Base-by-base conservation (phyloP, 2,888 invertebrate genomes). In the Lithophane semibrunnea region DNA sequence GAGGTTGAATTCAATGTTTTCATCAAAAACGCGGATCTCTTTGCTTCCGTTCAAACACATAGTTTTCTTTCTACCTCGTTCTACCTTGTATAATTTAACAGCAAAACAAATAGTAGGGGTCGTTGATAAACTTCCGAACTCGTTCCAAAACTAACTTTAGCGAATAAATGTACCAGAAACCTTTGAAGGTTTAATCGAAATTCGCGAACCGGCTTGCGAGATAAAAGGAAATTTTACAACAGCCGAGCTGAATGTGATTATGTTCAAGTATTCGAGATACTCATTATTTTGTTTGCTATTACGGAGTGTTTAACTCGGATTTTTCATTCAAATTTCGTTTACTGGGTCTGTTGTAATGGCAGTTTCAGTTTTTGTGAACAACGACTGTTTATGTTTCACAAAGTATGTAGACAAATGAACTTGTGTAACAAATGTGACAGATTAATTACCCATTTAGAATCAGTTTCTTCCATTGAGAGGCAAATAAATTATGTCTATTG, bases 111-210 rank as follows among this genome's bases (percentile, higher is more conserved):
- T 90, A 78, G 94, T 94, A 93, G 80, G 90, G 88, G 79, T 78
- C 60, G 75, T 80, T 82, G 88, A 89, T 90, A 91, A 93, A 92
- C 91, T 93, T 91, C 84, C 82, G 79, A 94, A 94, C 92, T 94
- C 92, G 90, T 90, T 93, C 88, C 85, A 56, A 90, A 94, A 92
- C 93, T 92, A 93, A 94, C 92, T 94, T 94, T 84, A 85, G 83
- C 87, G 92, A 94, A 94, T 94, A 94, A 95, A 95, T 95, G 94
- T 94, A 94, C 90, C 93, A 92, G 94, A 94, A 94, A 94, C 92
- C 92, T 94, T 94, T 92, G 92, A 91, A 94, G 92, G 89, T 91
- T 93, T 94, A 93, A 94, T 94, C 93, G 94, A 93, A 93, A 93
- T 92, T 90, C 90, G 89, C 89, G 87, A 88, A 87, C 88, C 87